Conservation (phyloP, 2,113 vertebrate species). For the Zosterops japonicus region DNA sequence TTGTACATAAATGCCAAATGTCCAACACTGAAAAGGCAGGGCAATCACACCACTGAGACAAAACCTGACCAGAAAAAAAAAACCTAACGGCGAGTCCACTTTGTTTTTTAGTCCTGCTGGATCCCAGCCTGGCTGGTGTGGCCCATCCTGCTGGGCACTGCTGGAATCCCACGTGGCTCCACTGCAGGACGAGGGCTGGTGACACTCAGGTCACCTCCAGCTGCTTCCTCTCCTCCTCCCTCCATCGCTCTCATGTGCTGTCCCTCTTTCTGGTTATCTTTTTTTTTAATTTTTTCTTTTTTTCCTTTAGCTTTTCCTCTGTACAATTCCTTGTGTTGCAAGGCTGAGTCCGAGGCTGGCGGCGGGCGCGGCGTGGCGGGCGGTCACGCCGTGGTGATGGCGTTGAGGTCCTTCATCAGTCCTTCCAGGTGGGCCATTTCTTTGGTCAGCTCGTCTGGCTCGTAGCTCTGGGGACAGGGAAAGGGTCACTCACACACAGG, state of each 20-base stretch:
- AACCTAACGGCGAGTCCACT: slow-evolving; percentile 57
- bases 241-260: slow-evolving; percentile 50
- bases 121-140: slow-evolving; percentile 32
- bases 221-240: neutral
- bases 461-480: slow-evolving; percentile 88
- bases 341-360: slow-evolving; percentile 70
- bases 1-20: slow-evolving; percentile 82
- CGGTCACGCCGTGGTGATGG: slow-evolving; percentile 91
- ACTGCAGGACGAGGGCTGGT: slow-evolving; percentile 36
- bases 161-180: neutral
- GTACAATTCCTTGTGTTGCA: slow-evolving; percentile 75
- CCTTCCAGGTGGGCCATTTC: slow-evolving; percentile 99
- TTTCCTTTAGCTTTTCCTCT: neutral
- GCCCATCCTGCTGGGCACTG: slow-evolving; percentile 36
- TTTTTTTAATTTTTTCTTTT: neutral
- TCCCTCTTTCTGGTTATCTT: slow-evolving; percentile 11
- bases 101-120: slow-evolving; percentile 60
- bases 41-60: slow-evolving; percentile 76
- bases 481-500: slow-evolving; percentile 66
- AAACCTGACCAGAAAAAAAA: slow-evolving; percentile 75
- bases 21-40: slow-evolving; percentile 84
- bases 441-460: slow-evolving; percentile 97
- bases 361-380: slow-evolving; percentile 26
- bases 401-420: slow-evolving; percentile 99
- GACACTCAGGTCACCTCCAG: neutral